A percentile compares a stretch with the other conserved stretches of the same genome.
These are phyloP conservation scores for Sphenodon punctatus DNA, from an alignment of 2,797 vertebrate species.

Conservation along the genomic window DNA sequence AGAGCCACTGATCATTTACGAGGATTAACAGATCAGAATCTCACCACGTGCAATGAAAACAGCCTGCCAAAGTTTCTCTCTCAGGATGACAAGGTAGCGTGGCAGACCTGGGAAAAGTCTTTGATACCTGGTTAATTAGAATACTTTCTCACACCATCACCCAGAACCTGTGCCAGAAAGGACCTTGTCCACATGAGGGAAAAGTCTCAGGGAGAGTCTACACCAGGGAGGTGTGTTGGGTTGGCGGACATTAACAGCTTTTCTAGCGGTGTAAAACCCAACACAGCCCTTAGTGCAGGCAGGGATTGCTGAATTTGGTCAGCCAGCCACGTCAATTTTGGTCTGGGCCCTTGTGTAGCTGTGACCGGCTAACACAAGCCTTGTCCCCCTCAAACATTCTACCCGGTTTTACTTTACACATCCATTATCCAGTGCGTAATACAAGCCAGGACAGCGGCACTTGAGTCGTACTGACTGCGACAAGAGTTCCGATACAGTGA, in stretches of 20 bases:
- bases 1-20: not conserved
- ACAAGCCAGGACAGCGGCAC: not conserved
- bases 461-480: not conserved
- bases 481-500: not conserved
- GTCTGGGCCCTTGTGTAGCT: not conserved
- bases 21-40: not conserved
- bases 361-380: not conserved
- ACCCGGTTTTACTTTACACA: not conserved
- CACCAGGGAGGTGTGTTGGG: not conserved
- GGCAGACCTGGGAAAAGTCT: not conserved
- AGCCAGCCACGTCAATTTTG: not conserved
- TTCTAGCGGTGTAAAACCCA: not conserved
- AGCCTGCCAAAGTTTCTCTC: not conserved
- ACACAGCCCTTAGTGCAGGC: not conserved
- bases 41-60: not conserved
- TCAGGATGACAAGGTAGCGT: not conserved
- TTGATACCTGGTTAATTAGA: not conserved
- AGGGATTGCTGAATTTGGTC: not conserved
- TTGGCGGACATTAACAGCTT: too few species aligned
- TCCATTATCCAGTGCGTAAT: not conserved
- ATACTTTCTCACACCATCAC: not conserved
- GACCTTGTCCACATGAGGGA: not conserved
- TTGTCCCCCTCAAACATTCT: not conserved
- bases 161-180: not conserved
- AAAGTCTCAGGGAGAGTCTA: slow-evolving; percentile 6